Conservation (phyloP, 2,797 vertebrate species). For the Sus cebifrons region DNA sequence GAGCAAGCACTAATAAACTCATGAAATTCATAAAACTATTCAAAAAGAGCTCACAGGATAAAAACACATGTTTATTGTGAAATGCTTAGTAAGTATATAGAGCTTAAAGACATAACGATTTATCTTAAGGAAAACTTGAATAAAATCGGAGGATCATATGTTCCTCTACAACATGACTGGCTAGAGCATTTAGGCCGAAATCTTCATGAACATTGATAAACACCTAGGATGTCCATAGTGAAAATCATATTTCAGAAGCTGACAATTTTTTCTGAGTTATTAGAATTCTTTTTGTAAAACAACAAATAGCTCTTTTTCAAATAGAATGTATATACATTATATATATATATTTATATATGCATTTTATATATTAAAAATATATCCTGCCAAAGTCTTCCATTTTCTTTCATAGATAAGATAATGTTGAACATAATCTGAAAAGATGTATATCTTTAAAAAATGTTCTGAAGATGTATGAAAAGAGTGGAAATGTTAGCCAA, state of each 20-base stretch:
- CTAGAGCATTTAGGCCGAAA: not conserved
- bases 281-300: not conserved
- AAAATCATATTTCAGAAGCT: not conserved
- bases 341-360: not conserved
- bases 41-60: not conserved
- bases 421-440: conserved; percentile 16
- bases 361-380: not conserved
- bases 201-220: not conserved
- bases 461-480: not conserved
- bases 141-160: not conserved
- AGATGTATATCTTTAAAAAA: not conserved
- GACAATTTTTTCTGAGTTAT: not conserved
- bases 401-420: not conserved
- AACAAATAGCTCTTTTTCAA: not conserved
- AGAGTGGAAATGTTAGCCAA: not conserved
- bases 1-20: not conserved
- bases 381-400: not conserved
- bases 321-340: not conserved
- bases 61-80: not conserved
- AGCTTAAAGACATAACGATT: not conserved
- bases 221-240: not conserved
- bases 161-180: not conserved
- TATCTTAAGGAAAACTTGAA: conserved; percentile 1
- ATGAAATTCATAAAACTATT: not conserved
- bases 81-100: not conserved